Conservation (phyloP, 2,888 invertebrate species). For the Clanis bilineata region DNA sequence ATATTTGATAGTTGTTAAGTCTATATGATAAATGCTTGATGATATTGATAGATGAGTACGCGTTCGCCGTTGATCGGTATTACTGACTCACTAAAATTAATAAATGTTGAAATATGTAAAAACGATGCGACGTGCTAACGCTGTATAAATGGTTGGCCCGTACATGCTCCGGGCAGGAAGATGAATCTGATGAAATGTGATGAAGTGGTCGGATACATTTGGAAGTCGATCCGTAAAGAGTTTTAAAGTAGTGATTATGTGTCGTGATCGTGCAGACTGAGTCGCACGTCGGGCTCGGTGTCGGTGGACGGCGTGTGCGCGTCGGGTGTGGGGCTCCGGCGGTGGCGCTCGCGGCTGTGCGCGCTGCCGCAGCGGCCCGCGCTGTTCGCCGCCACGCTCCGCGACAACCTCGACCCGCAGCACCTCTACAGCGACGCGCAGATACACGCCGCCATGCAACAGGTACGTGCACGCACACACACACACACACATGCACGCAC, state of each 20-base stretch:
- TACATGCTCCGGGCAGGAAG: no score
- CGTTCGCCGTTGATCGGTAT: no score
- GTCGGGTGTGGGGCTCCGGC: constrained; percentile 73
- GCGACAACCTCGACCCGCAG: constrained; percentile 91
- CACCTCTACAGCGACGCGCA: constrained; percentile 83
- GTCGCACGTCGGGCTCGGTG: constrained; percentile 65
- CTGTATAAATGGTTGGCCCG: no score
- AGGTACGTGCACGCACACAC: constrained; percentile 61
- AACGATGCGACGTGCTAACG: no score
- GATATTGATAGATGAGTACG: no score
- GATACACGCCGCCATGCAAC: constrained; percentile 87
- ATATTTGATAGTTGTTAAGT: no score
- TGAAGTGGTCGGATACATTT: no score
- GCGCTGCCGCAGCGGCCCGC: constrained; percentile 88
- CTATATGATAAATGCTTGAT: no score
- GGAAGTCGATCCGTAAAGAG: no score
- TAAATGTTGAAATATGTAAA: no score
- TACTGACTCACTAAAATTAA: no score
- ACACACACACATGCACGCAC: background rate
- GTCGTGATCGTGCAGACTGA: constrained; percentile 72
- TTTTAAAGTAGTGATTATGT: background rate
- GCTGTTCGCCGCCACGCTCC: constrained; percentile 88
- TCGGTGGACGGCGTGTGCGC: constrained; percentile 71
- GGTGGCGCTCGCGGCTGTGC: constrained; percentile 80
- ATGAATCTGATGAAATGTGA: no score